These are phyloP conservation scores for Rhingia campestris DNA, from an alignment of 2,888 invertebrate genomes.

Conservation along the genomic window DNA sequence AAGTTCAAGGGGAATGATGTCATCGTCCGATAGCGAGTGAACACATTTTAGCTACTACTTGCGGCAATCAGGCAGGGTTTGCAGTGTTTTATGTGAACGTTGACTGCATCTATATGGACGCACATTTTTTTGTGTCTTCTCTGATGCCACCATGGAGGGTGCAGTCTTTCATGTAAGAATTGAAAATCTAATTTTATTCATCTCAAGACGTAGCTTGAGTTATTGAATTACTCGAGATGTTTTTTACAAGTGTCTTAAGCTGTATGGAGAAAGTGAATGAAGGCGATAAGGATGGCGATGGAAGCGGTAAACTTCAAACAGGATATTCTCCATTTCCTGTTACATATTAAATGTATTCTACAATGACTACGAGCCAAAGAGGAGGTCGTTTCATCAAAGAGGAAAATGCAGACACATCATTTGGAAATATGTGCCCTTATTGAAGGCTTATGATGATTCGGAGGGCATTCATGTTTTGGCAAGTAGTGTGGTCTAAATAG, in stretches of 20 bases:
- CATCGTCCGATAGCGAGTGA: conserved; percentile 59
- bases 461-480: too few species aligned
- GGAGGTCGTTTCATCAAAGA: neutral
- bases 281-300: conserved; percentile 4
- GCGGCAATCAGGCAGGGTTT: conserved; percentile 42
- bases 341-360: neutral
- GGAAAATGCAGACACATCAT: neutral
- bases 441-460: too few species aligned
- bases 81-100: conserved; percentile 37
- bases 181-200: conserved; percentile 35
- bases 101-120: conserved; percentile 48
- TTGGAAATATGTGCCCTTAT: too few species aligned
- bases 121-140: conserved; percentile 9
- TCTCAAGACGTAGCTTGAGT: conserved; percentile 38
- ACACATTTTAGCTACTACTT: conserved; percentile 29
- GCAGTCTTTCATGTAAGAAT: neutral
- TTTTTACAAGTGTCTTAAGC: conserved; percentile 13
- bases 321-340: conserved; percentile 6
- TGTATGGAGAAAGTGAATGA: conserved; percentile 31
- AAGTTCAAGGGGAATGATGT: conserved; percentile 72
- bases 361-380: neutral
- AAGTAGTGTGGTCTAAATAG: too few species aligned
- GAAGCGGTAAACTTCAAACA: conserved; percentile 24
- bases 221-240: conserved; percentile 58
- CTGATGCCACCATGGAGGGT: conserved; percentile 3